A percentile compares a stretch with the other conserved stretches of the same genome.
Evolutionary conservation across 2,113 vertebrate genomes (phyloP).

Genomic region (Microcebus griseorufus): DNA sequence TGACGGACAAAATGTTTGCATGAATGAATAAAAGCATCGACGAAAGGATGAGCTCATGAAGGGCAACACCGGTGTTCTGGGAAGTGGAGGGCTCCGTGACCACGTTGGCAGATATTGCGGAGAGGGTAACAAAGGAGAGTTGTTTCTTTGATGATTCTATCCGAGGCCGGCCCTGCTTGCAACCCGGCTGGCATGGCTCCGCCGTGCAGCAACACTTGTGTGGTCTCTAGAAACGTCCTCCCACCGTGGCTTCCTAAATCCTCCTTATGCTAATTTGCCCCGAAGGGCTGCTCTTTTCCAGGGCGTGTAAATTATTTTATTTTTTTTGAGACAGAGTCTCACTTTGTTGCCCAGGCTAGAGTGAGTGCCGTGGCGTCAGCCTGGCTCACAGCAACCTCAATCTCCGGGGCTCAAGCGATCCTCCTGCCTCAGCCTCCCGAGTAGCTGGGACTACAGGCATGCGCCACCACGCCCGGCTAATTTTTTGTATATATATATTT

Average conservation of each 20-base stretch:
- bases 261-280: slow-evolving; percentile 43
- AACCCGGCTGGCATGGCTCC: not conserved
- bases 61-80: not conserved
- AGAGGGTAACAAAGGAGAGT: not conserved
- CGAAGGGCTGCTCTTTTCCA: not conserved
- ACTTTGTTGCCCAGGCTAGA: too few relatives aligned
- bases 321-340: too few relatives aligned
- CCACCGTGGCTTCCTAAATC: slow-evolving; percentile 49
- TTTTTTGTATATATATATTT: too few relatives aligned
- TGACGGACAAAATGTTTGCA: not conserved
- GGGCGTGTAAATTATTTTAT: slow-evolving; percentile 2
- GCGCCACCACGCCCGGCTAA: too few relatives aligned
- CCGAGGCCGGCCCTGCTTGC: not conserved
- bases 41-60: not conserved
- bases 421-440: too few relatives aligned
- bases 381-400: too few relatives aligned
- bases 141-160: not conserved
- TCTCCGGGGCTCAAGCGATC: too few relatives aligned
- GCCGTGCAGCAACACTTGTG: not conserved
- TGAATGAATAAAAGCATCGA: not conserved
- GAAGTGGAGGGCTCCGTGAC: not conserved
- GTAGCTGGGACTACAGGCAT: too few relatives aligned
- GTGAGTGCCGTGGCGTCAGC: too few relatives aligned
- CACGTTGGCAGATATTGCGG: not conserved
- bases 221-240: slow-evolving; percentile 18